Evolutionary conservation across 2,888 invertebrate species (phyloP).

Genomic region (Pandemis corylana): DNA sequence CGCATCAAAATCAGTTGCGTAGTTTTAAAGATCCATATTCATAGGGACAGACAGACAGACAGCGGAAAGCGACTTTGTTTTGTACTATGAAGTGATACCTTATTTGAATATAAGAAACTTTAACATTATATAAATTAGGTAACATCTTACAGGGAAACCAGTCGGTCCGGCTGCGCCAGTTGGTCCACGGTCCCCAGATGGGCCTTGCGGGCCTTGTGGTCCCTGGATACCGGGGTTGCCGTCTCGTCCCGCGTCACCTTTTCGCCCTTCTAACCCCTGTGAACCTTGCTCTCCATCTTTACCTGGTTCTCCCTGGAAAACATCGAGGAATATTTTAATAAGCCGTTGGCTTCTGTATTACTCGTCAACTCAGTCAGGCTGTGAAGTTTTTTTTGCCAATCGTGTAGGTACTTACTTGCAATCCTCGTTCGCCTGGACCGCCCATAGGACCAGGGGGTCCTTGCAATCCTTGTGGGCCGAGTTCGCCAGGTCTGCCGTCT

Average conservation of each 20-base stretch:
- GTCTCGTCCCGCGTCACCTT: constrained; percentile 92
- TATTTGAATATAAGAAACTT: too few relatives aligned
- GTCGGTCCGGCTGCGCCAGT: constrained; percentile 91
- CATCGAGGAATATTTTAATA: background rate
- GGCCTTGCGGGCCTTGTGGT: constrained; percentile 89
- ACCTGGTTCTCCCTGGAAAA: constrained; percentile 89
- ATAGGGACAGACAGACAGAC: too few relatives aligned
- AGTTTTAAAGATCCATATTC: too few relatives aligned
- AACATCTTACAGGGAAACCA: constrained; percentile 88
- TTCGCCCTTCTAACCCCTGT: constrained; percentile 90
- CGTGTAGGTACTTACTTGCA: constrained; percentile 80
- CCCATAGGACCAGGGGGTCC: constrained; percentile 92
- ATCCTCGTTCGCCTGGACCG: constrained; percentile 90
- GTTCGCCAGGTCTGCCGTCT: constrained; percentile 94
- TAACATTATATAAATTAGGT: too few relatives aligned
- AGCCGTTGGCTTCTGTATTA: too few relatives aligned
- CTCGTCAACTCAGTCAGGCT: too few relatives aligned
- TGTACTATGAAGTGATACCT: too few relatives aligned
- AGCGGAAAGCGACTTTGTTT: too few relatives aligned
- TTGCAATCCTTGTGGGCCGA: constrained; percentile 91
- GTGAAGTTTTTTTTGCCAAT: too few relatives aligned
- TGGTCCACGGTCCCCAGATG: constrained; percentile 90
- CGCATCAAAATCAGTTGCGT: too few relatives aligned
- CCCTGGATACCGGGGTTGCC: constrained; percentile 91
- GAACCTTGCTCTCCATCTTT: constrained; percentile 92